Percentiles rank a stretch among this genome's conserved stretches.
Conservation (phyloP, 2,888 invertebrate species). For the Stenolophus ochropezus region DNA sequence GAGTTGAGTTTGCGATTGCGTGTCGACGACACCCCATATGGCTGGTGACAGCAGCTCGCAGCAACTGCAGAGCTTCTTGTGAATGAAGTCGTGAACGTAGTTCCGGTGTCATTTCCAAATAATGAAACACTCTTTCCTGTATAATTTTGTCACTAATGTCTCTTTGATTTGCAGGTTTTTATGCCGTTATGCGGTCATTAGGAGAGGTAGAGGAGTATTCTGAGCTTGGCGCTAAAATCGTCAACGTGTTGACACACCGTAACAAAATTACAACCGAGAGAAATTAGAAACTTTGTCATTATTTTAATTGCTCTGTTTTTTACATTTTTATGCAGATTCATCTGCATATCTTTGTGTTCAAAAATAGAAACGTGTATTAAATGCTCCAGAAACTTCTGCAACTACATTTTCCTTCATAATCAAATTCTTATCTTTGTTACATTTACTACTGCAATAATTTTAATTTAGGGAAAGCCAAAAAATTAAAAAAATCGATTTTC, state of each 20-base stretch:
- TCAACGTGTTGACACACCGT: conserved; percentile 25
- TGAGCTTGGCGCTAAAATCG: background rate
- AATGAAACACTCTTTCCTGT: conserved; percentile 64
- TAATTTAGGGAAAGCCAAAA: no score
- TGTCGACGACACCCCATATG: background rate
- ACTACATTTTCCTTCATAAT: background rate
- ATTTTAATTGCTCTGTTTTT: conserved; percentile 12
- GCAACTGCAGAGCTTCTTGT: conserved; percentile 6
- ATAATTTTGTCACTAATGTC: conserved; percentile 68
- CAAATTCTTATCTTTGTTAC: background rate
- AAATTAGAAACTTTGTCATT: conserved; percentile 33
- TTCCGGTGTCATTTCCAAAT: conserved; percentile 57
- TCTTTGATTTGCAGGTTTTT: conserved; percentile 66
- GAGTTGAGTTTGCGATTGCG: background rate
- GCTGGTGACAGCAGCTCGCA: background rate
- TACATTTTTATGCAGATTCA: background rate
- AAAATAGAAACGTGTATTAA: no score
- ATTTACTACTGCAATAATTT: no score
- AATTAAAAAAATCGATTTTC: no score
- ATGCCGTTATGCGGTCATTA: conserved; percentile 48
- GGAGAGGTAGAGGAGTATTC: background rate
- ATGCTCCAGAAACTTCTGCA: background rate
- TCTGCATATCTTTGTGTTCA: background rate
- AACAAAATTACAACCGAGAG: background rate
- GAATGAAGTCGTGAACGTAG: conserved; percentile 29